Evolutionary conservation across 2,797 vertebrate genomes (phyloP), one percentile per base, ranked within the genome.

Genomic region (Esox lucius): DNA sequence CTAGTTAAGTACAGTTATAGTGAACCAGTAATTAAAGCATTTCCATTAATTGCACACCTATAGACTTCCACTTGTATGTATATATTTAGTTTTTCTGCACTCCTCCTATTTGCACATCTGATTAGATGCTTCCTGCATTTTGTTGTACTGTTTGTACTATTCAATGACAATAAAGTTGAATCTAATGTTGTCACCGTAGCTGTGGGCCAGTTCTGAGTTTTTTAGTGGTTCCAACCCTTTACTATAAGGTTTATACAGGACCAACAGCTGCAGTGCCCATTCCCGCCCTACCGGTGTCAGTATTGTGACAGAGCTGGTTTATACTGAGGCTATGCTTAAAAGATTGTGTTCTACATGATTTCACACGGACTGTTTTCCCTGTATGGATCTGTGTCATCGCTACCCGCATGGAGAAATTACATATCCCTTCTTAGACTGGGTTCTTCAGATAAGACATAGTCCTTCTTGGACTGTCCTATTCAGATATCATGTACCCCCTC

Each of bases 391-490:
- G 15, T 31, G 24, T 53, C 48, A 12, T 19, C 26, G n/a, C 4
- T 49, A 4, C 24, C 9, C 4, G 5, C 11, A 15, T 33, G 16
- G 56, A 59, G 56, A 24, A 22, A 59, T 24, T 3, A 59, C 16
- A 35, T 56, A 67, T 51, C 74, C 53, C 9, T 4, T 1, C 16
- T 68, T 46, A 12, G 33, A 69, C 35, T 81, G 74, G 22, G 17
- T 26, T 70, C 11, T 31, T 39, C 15, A 51, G 6, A 4, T 35
- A 35, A 35, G 33, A 35, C 33, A 35, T 35, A 35, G 35, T 35
- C 5, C 33, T 35, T 35, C 33, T 2, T 35, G 33, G 33, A 5
- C 33, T 35, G 33, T 35, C 5, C 33, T 53, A 53, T 74, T 17
- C 1, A n/a, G 74, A 53, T 74, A 33, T 19, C 13, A 35, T 53